Conservation (phyloP, 1,140 invertebrate species). For the Drosophila saltans region DNA sequence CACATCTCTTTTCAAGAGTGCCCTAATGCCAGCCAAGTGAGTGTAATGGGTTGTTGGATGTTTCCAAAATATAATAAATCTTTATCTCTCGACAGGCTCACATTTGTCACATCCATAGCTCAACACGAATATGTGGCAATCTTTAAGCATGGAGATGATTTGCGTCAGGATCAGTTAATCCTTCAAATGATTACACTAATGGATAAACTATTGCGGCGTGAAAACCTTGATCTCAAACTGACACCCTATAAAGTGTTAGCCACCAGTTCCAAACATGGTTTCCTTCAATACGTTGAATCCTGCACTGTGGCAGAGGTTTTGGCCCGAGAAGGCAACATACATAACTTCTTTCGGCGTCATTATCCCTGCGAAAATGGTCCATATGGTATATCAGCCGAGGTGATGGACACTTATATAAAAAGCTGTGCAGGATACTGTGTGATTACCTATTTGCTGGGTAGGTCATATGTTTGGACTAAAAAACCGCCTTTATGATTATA, state of each 20-base stretch:
- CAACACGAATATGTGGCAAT: slow-evolving; percentile 97
- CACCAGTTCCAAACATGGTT: slow-evolving; percentile 97
- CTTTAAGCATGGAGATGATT: slow-evolving; percentile 99
- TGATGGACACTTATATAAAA: slow-evolving; percentile 99
- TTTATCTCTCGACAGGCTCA: slow-evolving; percentile 84
- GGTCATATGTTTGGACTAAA: slow-evolving; percentile 21
- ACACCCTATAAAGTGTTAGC: slow-evolving; percentile 97
- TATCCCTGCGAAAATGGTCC: slow-evolving; percentile 93
- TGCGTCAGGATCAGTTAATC: slow-evolving; percentile 99
- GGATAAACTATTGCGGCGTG: slow-evolving; percentile 96
- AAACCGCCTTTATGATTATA: no score
- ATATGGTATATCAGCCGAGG: slow-evolving; percentile 95
- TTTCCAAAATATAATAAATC: not conserved
- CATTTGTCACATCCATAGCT: slow-evolving; percentile 90
- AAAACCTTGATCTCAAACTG: slow-evolving; percentile 97
- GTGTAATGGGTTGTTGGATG: slow-evolving; percentile 83
- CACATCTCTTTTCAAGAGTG: slow-evolving; percentile 97
- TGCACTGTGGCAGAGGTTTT: slow-evolving; percentile 96
- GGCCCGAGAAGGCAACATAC: slow-evolving; percentile 92
- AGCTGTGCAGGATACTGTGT: slow-evolving; percentile 99
- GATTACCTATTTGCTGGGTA: slow-evolving; percentile 96
- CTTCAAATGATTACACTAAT: slow-evolving; percentile 98
- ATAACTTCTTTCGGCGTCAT: slow-evolving; percentile 95
- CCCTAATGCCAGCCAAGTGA: slow-evolving; percentile 96
- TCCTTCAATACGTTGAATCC: slow-evolving; percentile 99